Conservation (phyloP, 2,797 vertebrate species). For the Melopsittacus undulatus region DNA sequence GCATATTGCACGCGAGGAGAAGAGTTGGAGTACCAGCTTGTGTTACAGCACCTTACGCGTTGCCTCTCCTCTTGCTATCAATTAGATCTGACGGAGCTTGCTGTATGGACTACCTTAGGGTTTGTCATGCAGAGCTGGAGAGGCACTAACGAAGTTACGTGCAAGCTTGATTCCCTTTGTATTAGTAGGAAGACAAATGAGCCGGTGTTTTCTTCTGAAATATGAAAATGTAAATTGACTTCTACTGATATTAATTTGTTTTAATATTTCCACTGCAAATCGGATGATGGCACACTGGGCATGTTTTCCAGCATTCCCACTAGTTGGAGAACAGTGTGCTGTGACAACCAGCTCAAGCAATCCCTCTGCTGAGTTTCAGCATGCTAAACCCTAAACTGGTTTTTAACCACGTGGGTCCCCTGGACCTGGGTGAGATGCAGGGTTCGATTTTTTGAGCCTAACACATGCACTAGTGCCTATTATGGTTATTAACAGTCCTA, state of each 20-base stretch:
- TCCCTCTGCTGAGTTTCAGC: background rate
- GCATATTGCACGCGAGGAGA: background rate
- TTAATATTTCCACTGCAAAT: background rate
- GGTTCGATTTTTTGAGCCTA: background rate
- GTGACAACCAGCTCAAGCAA: background rate
- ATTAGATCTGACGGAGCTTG: background rate
- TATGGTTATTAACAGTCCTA: background rate
- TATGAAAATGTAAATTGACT: background rate
- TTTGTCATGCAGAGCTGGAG: background rate
- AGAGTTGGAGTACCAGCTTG: background rate
- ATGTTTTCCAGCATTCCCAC: background rate
- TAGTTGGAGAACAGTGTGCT: background rate
- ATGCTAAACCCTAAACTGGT: fast-evolving
- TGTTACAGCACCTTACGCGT: fast-evolving
- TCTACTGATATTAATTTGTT: background rate
- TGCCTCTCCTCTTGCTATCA: background rate
- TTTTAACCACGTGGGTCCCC: background rate
- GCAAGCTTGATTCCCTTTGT: background rate
- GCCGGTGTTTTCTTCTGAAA: background rate
- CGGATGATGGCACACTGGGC: background rate
- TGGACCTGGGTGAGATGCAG: fast-evolving
- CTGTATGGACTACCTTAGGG: background rate
- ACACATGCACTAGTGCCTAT: background rate
- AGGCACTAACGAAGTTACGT: fast-evolving
- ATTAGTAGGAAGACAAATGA: background rate